Evolutionary conservation across 2,797 vertebrate species (phyloP).

Genomic region (Paedocypris micromegethes): DNA sequence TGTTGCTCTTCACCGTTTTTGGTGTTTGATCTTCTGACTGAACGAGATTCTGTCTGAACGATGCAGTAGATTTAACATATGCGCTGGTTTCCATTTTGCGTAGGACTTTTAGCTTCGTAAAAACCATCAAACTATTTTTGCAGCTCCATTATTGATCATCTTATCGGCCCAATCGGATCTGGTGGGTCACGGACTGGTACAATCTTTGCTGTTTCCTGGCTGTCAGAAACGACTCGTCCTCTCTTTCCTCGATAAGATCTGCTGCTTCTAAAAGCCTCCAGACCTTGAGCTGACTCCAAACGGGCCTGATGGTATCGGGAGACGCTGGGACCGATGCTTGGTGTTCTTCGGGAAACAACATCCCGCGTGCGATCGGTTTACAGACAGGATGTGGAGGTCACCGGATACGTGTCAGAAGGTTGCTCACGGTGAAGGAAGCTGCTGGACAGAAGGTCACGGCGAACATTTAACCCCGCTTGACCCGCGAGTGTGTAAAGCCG

Average conservation of each 20-base stretch:
- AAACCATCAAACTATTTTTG: slow-evolving; percentile 30
- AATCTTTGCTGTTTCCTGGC: slow-evolving; percentile 8
- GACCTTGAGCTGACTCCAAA: slow-evolving; percentile 33
- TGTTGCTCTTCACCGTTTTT: not conserved
- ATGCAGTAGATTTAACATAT: not conserved
- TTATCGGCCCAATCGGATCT: slow-evolving; percentile 32
- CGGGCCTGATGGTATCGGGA: slow-evolving; percentile 36
- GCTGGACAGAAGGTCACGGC: not conserved
- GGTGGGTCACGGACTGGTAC: slow-evolving; percentile 24
- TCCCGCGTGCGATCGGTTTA: slow-evolving; percentile 18
- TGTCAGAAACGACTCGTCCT: slow-evolving; percentile 29
- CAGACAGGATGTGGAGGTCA: slow-evolving; percentile 19
- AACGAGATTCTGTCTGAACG: too few relatives aligned
- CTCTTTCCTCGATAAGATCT: slow-evolving; percentile 41
- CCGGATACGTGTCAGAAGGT: slow-evolving; percentile 3
- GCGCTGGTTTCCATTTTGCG: not conserved
- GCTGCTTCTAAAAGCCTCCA: slow-evolving; percentile 38
- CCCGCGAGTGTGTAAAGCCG: too few relatives aligned
- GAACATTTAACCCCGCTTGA: not conserved
- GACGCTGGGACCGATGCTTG: slow-evolving; percentile 12
- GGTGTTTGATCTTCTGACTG: too few relatives aligned
- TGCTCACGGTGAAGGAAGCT: not conserved
- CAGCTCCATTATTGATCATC: slow-evolving; percentile 33
- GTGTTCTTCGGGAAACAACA: slow-evolving; percentile 4
- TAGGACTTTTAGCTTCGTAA: slow-evolving; percentile 22